phyloP scores from a whole-genome alignment of 2,113 vertebrate species.

The Promerops cafer region DNA sequence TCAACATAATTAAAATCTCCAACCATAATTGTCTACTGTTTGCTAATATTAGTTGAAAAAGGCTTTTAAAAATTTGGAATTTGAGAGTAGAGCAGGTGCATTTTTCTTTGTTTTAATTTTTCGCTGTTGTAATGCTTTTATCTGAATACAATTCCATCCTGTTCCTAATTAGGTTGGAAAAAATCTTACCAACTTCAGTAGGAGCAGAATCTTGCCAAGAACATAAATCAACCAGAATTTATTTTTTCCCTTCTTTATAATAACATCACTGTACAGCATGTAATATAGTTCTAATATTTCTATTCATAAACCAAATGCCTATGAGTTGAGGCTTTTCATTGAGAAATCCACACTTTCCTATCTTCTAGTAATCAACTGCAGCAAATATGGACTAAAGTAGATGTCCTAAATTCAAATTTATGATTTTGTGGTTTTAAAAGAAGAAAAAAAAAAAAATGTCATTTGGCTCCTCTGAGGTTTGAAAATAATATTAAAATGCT shows the following conservation, averaged over 20 bases:
- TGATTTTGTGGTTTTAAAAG: not conserved
- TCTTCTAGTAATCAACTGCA: not conserved
- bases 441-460: not conserved
- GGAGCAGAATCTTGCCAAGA: constrained; percentile 1
- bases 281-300: not conserved
- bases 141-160: not conserved
- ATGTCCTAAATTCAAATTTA: not conserved
- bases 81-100: constrained; percentile 50
- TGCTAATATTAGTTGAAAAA: constrained; percentile 59
- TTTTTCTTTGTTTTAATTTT: not conserved
- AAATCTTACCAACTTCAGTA: not conserved
- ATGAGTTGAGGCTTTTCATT: not conserved
- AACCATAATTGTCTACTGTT: constrained; percentile 61
- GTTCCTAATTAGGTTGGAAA: not conserved
- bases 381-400: not conserved
- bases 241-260: not conserved
- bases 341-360: not conserved
- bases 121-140: not conserved
- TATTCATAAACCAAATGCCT: not conserved
- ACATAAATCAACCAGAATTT: not conserved
- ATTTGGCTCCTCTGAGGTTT: not conserved
- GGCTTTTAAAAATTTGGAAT: constrained; percentile 16
- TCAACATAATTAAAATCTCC: constrained; percentile 80
- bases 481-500: not conserved
- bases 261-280: constrained; percentile 7